These are phyloP conservation scores for Bucorvus abyssinicus DNA, from an alignment of 2,797 vertebrate genomes.

Conservation along the genomic window DNA sequence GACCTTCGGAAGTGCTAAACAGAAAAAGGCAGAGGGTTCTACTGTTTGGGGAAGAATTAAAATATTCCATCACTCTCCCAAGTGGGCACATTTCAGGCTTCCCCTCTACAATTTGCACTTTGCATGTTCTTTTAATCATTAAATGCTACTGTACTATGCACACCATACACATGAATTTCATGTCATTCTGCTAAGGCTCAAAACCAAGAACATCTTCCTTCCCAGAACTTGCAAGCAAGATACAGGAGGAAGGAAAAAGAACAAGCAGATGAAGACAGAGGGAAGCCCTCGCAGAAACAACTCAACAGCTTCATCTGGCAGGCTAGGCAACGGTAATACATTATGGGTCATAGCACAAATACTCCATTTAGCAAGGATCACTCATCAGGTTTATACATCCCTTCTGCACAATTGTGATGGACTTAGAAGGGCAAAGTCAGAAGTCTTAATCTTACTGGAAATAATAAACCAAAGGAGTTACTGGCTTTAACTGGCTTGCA, in stretches of 20 bases:
- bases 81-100: not conserved
- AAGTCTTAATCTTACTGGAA: not conserved
- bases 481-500: too few species aligned
- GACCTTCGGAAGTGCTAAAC: not conserved
- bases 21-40: not conserved
- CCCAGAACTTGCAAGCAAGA: not conserved
- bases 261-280: not conserved
- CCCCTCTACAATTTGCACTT: not conserved
- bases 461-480: not conserved
- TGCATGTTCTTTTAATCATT: not conserved
- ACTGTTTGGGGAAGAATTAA: not conserved
- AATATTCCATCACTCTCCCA: not conserved
- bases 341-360: not conserved
- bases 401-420: rapidly evolving
- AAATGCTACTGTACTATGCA: not conserved
- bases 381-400: not conserved
- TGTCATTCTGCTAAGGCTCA: not conserved
- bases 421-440: not conserved
- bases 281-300: not conserved
- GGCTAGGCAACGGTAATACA: not conserved
- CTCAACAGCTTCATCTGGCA: not conserved
- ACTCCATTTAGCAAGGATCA: not conserved
- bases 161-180: not conserved
- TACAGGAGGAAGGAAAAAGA: not conserved
- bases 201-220: not conserved